phyloP scores from a whole-genome alignment of 1,140 invertebrate genomes.

The Meloidogyne floridensis region DNA sequence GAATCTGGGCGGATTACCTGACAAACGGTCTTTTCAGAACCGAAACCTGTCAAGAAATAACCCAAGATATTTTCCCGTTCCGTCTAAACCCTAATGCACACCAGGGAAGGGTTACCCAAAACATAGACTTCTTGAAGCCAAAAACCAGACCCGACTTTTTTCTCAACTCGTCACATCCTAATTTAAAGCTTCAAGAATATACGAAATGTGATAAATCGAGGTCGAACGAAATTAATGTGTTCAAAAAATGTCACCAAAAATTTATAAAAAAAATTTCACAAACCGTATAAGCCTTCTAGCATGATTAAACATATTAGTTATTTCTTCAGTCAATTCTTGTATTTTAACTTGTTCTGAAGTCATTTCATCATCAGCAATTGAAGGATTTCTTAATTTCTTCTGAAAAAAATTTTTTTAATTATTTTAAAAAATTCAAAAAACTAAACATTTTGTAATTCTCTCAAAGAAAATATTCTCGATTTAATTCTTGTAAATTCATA shows the following conservation, averaged over 20 bases:
- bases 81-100: too few relatives aligned
- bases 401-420: slow-evolving; percentile 13
- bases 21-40: too few relatives aligned
- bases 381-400: slow-evolving; percentile 44
- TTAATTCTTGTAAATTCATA: slow-evolving; percentile 55
- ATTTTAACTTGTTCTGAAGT: slow-evolving; percentile 45
- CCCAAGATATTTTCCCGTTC: too few relatives aligned
- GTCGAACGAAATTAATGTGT: too few relatives aligned
- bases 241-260: background rate
- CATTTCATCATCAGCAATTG: slow-evolving; percentile 50
- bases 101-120: too few relatives aligned
- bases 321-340: slow-evolving; percentile 49
- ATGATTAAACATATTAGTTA: slow-evolving; percentile 51
- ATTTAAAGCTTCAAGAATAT: too few relatives aligned
- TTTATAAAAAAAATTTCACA: background rate
- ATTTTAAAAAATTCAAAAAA: background rate
- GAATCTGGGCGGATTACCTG: too few relatives aligned
- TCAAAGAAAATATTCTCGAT: slow-evolving; percentile 32
- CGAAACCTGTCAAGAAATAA: too few relatives aligned
- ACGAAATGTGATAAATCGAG: too few relatives aligned
- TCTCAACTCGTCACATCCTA: too few relatives aligned
- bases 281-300: slow-evolving; percentile 44
- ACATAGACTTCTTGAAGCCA: too few relatives aligned
- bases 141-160: too few relatives aligned
- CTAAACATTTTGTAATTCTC: slow-evolving; percentile 42